phyloP scores from a whole-genome alignment of 2,113 vertebrate genomes.

The Bostrychus sinensis region DNA sequence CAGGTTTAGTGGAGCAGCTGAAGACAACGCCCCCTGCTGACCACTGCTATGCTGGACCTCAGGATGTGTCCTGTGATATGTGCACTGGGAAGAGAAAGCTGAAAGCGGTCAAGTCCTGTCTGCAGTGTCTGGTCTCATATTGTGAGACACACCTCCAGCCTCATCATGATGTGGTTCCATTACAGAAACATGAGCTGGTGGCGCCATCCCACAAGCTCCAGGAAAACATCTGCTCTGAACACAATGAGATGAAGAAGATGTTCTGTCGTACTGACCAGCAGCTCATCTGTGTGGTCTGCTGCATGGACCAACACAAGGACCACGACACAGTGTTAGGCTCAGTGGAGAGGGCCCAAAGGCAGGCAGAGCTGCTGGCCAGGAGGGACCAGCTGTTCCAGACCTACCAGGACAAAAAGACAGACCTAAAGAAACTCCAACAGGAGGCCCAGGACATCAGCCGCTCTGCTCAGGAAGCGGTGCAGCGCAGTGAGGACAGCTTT shows the following conservation, averaged over 20 bases:
- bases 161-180: background rate
- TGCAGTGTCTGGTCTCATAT: background rate
- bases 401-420: background rate
- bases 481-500: background rate
- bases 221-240: background rate
- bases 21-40: background rate
- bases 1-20: background rate
- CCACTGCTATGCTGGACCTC: background rate
- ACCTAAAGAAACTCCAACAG: background rate
- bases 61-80: background rate
- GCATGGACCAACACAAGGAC: background rate
- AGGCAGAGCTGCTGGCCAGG: background rate
- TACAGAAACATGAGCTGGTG: constrained; percentile 1
- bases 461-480: background rate
- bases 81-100: background rate
- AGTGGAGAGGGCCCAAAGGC: background rate
- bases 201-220: background rate
- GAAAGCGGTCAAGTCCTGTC: background rate
- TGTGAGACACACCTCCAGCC: background rate
- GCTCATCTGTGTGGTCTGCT: background rate
- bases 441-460: background rate
- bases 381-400: background rate
- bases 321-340: background rate
- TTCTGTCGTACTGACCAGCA: background rate
- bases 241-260: background rate